phyloP scores from a whole-genome alignment of 1,140 invertebrate genomes.

The Drosophila lacteicornis region DNA sequence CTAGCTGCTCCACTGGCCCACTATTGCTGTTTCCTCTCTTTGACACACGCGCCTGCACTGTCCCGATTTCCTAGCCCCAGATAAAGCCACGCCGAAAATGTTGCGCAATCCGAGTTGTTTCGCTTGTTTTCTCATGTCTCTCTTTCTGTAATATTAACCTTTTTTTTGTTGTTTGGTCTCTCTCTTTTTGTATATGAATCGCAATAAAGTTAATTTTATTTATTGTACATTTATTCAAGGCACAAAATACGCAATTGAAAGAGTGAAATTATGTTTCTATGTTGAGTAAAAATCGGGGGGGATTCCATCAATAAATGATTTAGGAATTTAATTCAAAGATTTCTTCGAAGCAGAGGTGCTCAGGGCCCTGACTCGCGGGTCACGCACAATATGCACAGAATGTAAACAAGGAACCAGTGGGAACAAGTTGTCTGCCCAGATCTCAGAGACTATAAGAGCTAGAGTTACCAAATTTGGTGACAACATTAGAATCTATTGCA shows the following conservation, averaged over 20 bases:
- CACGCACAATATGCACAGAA: no score
- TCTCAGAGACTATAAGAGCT: no score
- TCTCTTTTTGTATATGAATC: slow-evolving; percentile 55
- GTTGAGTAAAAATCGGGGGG: not conserved
- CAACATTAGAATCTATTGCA: no score
- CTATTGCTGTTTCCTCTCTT: slow-evolving; percentile 8
- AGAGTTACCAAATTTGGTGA: no score
- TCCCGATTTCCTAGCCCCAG: slow-evolving; percentile 41
- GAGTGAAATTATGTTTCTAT: not conserved
- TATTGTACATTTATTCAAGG: slow-evolving; percentile 64
- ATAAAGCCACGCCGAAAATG: slow-evolving; percentile 19
- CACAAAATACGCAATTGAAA: slow-evolving; percentile 9
- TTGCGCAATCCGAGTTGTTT: slow-evolving; percentile 22
- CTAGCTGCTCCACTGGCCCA: slow-evolving; percentile 7
- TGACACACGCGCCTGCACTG: slow-evolving; percentile 32
- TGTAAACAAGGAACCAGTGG: no score
- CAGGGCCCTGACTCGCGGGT: no score
- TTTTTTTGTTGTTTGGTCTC: slow-evolving; percentile 55
- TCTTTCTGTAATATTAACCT: slow-evolving; percentile 44
- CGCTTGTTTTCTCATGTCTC: slow-evolving; percentile 30
- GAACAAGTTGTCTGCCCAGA: no score
- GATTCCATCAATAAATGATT: no score
- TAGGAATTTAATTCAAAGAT: no score
- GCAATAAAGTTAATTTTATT: slow-evolving; percentile 80
- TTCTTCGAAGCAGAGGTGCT: no score